Evolutionary conservation across 2,113 vertebrate species (phyloP).

Genomic region (Ciconia stormi): DNA sequence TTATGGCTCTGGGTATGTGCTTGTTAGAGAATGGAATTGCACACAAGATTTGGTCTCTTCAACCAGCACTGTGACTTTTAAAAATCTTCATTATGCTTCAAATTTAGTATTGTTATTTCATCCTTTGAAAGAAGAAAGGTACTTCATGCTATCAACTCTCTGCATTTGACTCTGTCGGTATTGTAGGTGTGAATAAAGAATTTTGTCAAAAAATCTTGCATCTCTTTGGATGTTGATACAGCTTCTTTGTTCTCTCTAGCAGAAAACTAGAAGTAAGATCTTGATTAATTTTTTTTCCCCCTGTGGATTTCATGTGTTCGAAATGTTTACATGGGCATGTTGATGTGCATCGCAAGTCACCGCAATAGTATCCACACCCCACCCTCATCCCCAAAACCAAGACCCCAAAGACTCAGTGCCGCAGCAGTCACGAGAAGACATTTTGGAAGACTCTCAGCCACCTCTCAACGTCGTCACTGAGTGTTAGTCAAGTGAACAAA

Average conservation of each 20-base stretch:
- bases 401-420: background rate
- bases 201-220: background rate
- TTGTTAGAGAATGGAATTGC: background rate
- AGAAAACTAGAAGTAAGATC: background rate
- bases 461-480: background rate
- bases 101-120: background rate
- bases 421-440: background rate
- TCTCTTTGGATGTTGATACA: background rate
- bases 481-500: background rate
- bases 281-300: background rate
- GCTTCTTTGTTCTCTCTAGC: background rate
- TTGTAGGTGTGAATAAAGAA: background rate
- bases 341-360: background rate
- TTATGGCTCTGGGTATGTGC: background rate
- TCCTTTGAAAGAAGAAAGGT: background rate
- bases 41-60: background rate
- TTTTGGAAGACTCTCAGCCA: background rate
- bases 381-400: background rate
- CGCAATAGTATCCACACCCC: background rate
- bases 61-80: background rate
- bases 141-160: background rate
- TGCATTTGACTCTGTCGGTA: background rate
- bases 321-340: fast-evolving
- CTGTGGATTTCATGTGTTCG: background rate
- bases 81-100: background rate